Evolutionary conservation across 2,797 vertebrate species (phyloP), one percentile per base, ranked within the genome.

Genomic region (Neostethus bicornis): DNA sequence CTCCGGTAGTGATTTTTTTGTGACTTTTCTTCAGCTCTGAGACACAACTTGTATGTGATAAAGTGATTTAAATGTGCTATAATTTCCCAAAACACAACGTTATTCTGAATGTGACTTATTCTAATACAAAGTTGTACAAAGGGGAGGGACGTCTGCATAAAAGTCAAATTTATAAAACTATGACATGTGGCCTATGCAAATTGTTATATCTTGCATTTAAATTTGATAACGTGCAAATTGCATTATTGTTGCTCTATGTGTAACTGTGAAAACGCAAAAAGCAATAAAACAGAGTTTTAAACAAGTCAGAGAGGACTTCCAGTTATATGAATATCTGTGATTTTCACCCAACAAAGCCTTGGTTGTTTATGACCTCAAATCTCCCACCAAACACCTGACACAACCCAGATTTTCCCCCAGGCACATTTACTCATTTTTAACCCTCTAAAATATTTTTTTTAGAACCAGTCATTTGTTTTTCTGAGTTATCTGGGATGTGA

Each of bases 401-500:
- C 6, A 41, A 70, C 39, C 29, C 24, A 37, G 8, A 38, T 25
- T 26, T 4, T 42, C 8, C 20, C 37, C 7, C 19, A 2, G 10
- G 16, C 24, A 35, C 29, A 7, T 31, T 21, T 11, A 19, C 10
- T 1, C 1, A 8, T 54, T 28, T 32, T 26, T 16, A 8, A 0
- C n/a, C 9, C 35, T 44, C 35, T 20, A 12, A 57, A 35, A 9
- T 17, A 13, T 41, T 19, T 34, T 21, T 23, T 16, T 28, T 52
- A 4, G 11, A 13, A 66, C 77, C 57, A 72, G 16, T 55, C 10
- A 1, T 51, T 31, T 13, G 24, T 25, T 53, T 77, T 71, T 47
- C 24, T 10, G 11, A 13, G 13, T 48, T 24, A 4, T 39, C 6
- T 29, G 2, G 16, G 4, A 24, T 49, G 11, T 12, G 20, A 6